Base-by-base conservation (phyloP, 2,113 vertebrate genomes). In the Stercorarius parasiticus region DNA sequence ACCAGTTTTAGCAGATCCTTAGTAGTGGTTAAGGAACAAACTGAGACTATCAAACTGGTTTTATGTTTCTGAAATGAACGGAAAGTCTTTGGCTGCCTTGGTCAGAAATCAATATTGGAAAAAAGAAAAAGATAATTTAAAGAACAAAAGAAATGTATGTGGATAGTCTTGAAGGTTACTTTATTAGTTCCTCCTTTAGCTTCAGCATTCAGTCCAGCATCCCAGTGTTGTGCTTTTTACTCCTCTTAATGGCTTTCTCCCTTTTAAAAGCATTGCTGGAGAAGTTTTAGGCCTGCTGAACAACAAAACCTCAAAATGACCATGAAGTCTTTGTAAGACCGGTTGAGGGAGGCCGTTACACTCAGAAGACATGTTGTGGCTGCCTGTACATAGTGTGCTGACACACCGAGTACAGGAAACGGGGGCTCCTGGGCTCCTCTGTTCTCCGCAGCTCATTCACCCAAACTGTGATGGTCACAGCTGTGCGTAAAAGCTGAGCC, bases 361-460 rank as follows among this genome's bases (percentile, higher is more conserved):
- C 15, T 66, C 49, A 34, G 15, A 58, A 67, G 40, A 43, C 30
- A 11, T 2, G 1, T 3, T 7, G 26, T 13, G 66, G 26, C 71
- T 77, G n/a, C 70, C 32, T 30, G 47, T 19, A 5, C 32, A 19
- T 1, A 0, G 12, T 2, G 17, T 7, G 6, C n/a, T 9, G 22
- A 26, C 47, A 43, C 50, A 43, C 12, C 2, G 29, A 72, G 30
- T 2, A 10, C 16, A 22, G 67, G 34, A 27, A 69, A 69, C 1
- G 0, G 1, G 20, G 7, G 50, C 50, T 49, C n/a, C 59, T 21
- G 8, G 36, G 30, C 40, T 65, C 5, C 6, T 5, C 10, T 4
- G 17, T 8, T 62, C 69, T 56, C 66, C n/a, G 21, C 43, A 32
- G 55, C 61, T 50, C 34, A 4, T 12, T 18, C 59, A 61, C 13